A percentile compares a stretch with the other conserved stretches of the same genome.
phyloP scores from a whole-genome alignment of 64 coral and sea anemone species.

The Stichodactyla mertensii region DNA sequence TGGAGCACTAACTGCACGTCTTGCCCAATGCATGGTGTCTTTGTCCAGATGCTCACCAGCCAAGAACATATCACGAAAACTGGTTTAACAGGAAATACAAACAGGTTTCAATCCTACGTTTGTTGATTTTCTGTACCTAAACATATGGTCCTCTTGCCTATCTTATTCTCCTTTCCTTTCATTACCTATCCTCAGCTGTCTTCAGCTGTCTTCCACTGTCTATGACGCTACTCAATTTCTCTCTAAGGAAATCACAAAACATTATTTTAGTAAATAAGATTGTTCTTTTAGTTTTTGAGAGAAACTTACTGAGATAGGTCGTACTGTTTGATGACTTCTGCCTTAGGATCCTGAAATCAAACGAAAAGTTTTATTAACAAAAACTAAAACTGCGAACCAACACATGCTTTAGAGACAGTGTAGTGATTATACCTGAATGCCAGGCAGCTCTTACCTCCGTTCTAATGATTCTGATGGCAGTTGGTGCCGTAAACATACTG shows the following conservation, averaged over 20 bases:
- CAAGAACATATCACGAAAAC: constrained; percentile 91
- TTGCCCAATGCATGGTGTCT: constrained; percentile 82
- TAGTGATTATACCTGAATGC: not conserved
- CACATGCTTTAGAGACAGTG: too few species aligned
- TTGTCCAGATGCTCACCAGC: constrained; percentile 97
- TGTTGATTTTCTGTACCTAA: too few species aligned
- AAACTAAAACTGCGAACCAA: too few species aligned
- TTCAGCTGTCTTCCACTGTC: not conserved
- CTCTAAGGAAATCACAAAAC: not conserved
- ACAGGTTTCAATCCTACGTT: not conserved
- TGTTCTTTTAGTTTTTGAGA: constrained; percentile 38
- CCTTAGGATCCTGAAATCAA: constrained; percentile 76
- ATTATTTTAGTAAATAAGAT: constrained; percentile 50
- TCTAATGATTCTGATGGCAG: constrained; percentile 82
- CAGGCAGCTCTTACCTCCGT: constrained; percentile 53
- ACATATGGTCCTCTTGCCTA: too few species aligned
- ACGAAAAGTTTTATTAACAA: not conserved
- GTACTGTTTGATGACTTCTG: constrained; percentile 78
- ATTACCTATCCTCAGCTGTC: not conserved
- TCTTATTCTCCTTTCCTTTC: not conserved
- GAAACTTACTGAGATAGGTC: constrained; percentile 85
- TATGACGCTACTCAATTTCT: not conserved
- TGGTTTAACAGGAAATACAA: constrained; percentile 18
- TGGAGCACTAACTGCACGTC: constrained; percentile 69
- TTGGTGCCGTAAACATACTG: constrained; percentile 95